phyloP scores from a whole-genome alignment of 2,888 invertebrate species.

The Herminia tarsipennalis region DNA sequence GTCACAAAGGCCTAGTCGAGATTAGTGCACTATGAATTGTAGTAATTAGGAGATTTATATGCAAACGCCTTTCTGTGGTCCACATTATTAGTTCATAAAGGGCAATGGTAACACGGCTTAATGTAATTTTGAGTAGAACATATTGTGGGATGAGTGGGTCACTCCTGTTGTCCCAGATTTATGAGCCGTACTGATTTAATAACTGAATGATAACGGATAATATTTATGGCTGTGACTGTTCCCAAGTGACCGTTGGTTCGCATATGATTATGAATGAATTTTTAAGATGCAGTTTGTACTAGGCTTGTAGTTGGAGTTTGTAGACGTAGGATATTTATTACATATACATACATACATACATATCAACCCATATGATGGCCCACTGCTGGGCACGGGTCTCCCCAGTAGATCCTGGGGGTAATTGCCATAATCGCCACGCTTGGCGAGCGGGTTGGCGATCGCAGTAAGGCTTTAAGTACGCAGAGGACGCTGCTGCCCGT shows the following conservation, averaged over 20 bases:
- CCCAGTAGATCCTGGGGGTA: no score
- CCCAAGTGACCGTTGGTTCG: constrained; percentile 58
- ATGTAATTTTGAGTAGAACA: constrained; percentile 72
- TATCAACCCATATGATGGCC: no score
- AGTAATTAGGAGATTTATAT: constrained; percentile 85
- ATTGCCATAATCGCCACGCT: no score
- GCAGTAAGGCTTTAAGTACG: no score
- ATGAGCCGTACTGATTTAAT: constrained; percentile 78
- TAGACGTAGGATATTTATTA: no score
- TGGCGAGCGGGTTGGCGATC: no score
- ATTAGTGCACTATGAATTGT: constrained; percentile 76
- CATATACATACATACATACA: no score
- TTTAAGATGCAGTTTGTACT: not conserved
- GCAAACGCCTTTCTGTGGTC: constrained; percentile 81
- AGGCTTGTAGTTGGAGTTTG: no score
- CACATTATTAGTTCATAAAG: constrained; percentile 81
- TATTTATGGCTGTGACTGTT: constrained; percentile 69
- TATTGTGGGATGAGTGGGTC: constrained; percentile 72
- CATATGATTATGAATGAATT: constrained; percentile 9
- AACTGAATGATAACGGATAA: constrained; percentile 71
- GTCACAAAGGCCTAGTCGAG: constrained; percentile 68
- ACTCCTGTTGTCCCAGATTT: constrained; percentile 80
- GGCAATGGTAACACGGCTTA: constrained; percentile 68
- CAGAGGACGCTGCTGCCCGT: no score
- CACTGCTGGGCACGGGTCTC: no score